Evolutionary conservation across 2,797 vertebrate species (phyloP), one percentile per base, ranked within the genome.

Genomic region (Arctocebus calabarensis): DNA sequence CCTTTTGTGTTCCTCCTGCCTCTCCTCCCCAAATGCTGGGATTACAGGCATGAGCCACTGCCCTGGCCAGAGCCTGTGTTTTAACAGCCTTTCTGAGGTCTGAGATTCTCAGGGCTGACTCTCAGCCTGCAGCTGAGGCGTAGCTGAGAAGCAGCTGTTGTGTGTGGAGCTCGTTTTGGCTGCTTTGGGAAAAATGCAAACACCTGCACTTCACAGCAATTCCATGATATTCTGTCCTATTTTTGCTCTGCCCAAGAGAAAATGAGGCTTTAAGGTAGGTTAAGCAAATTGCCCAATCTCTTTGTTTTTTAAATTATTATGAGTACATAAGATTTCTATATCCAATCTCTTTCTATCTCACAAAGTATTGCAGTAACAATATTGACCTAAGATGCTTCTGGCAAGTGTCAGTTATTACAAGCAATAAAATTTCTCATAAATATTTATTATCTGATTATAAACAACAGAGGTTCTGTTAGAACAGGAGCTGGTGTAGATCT

Each of bases 241-340:
- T 61, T 93, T 34, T 77, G 75, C 57, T 95, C 52, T 55, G 55
- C 66, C 32, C 9, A n/a, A n/a, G 81, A 93, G 40, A 78, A 70
- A 52, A 55, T 13, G 27, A 20, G 52, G 37, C n/a, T 91, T 84
- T 70, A 22, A 57, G 37, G 40, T 29, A 61, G 17, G 57, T 13
- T 19, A 29, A 88, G 23, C 9, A 3, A 62, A n/a, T 74, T 59
- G 55, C 52, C 62, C 43, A 10, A 32, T 66, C 16, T 32, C 29
- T 64, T 64, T 64, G 23, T 61, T 61, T 17, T 66, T 66, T 66
- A n/a, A n/a, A 64, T 64, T 32, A 66, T 66, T 19, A 17, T 19
- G 64, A 32, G 32, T n/a, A n/a, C 16, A 8, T 66, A 66, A 66
- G 32, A 66, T 32, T 17, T n/a, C 29, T 66, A 66, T 66, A 66